Conservation (phyloP, 2,888 invertebrate genomes). For the Anthophora plumipes region DNA sequence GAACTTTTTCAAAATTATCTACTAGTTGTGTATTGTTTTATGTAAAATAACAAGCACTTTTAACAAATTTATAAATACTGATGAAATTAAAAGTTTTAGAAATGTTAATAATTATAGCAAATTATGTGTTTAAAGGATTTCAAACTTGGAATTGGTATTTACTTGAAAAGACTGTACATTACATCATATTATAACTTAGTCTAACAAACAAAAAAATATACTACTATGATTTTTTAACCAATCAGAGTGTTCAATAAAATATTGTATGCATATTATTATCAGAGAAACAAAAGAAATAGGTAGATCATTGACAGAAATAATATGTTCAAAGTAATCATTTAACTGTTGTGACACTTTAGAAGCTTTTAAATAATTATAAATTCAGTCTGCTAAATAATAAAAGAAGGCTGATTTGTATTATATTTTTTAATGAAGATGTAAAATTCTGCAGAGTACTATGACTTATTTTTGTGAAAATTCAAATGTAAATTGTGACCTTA, state of each 20-base stretch:
- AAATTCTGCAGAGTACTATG: conserved; percentile 19
- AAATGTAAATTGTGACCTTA: conserved; percentile 1
- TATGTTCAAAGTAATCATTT: conserved; percentile 34
- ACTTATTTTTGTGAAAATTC: conserved; percentile 17
- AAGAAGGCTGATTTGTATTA: conserved; percentile 35
- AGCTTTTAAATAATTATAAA: conserved; percentile 27
- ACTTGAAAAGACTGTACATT: conserved; percentile 55
- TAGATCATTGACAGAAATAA: conserved; percentile 11
- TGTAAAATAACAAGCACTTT: not conserved
- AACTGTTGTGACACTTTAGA: conserved; percentile 17
- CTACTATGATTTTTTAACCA: conserved; percentile 41
- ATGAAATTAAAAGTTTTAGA: conserved; percentile 1
- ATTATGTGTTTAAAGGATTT: conserved; percentile 6
- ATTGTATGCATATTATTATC: conserved; percentile 34
- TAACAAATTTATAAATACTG: not conserved
- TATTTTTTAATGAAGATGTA: conserved; percentile 24
- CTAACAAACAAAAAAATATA: conserved; percentile 34
- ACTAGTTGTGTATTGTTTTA: conserved; percentile 7
- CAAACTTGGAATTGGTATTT: conserved; percentile 58
- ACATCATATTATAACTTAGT: conserved; percentile 44
- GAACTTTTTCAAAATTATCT: conserved; percentile 9
- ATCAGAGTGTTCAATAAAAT: conserved; percentile 57
- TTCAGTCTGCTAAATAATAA: conserved; percentile 34
- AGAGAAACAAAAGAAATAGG: conserved; percentile 18
- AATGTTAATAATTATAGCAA: not conserved